These are phyloP conservation scores for Baryphthengus martii DNA, from an alignment of 2,113 vertebrate species.

Conservation along the genomic window DNA sequence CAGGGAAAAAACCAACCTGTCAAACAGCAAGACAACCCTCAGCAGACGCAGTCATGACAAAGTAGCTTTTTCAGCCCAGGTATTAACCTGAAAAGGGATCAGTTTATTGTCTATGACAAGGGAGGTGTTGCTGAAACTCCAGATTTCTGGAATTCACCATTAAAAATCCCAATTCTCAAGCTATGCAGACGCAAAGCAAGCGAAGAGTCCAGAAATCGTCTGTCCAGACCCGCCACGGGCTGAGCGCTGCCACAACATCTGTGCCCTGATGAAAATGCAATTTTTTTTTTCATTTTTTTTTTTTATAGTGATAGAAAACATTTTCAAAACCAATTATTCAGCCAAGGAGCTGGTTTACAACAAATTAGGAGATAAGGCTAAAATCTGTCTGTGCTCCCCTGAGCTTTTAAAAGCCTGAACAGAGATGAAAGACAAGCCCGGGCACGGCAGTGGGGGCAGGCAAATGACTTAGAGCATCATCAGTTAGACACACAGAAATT, in stretches of 20 bases:
- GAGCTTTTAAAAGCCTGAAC: background rate
- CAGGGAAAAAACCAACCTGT: rapidly evolving
- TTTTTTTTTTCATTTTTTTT: background rate
- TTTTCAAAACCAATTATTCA: background rate
- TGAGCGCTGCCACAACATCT: rapidly evolving
- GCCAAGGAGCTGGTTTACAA: background rate
- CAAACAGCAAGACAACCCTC: background rate
- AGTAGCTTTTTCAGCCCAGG: background rate
- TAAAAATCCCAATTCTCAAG: background rate
- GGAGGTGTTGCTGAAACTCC: background rate
- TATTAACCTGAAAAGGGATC: background rate
- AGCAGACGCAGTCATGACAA: background rate
- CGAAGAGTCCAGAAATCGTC: background rate
- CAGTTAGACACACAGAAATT: background rate
- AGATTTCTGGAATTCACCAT: background rate
- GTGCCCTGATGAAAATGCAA: background rate
- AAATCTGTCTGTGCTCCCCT: background rate
- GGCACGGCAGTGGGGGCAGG: background rate
- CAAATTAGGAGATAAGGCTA: background rate
- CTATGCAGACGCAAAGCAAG: background rate
- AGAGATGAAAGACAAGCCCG: slow-evolving; percentile 6
- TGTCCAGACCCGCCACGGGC: background rate
- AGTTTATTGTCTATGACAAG: background rate
- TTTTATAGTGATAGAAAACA: background rate
- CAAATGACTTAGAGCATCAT: background rate